Evolutionary conservation across 2,888 invertebrate species (phyloP), one percentile per base, ranked within the genome.

Genomic region (Piscicola geometra): DNA sequence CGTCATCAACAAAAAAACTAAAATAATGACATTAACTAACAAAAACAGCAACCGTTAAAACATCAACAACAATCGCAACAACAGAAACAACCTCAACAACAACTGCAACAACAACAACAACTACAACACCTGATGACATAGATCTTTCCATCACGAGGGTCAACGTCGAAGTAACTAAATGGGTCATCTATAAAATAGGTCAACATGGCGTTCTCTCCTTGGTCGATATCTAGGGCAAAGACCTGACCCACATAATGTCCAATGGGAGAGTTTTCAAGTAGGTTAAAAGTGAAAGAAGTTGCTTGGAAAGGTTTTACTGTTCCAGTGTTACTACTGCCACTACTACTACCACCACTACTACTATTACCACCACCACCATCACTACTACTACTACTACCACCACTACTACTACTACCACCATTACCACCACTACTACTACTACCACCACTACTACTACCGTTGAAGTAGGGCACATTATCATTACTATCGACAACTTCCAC

Each of bases 401-500:
- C 88, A 85, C 98, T 0, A 90, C 89, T 21, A 97, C 91, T 83
- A 91, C 89, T 73, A 97, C 89, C 0, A 91, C 91, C 25, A 95
- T 87, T 32, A 3, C 25, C 33, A 33, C 33, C 33, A 47, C 32
- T 47, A 1, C 18, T 47, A 30, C 32, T 50, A 47, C 32, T 47
- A 72, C 56, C 56, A n/a, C n/a, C 33, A 56, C 30, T 30, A 35
- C 30, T 41, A n/a, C 18, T 41, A 71, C 92, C 91, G 77, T 90
- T 88, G 85, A 97, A 97, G 25, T 89, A 86, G 0, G 98, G 98
- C 21, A 90, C 86, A 85, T 98, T 95, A 86, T 98, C 98, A 84
- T 98, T 99, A 78, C 93, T 90, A 86, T 99, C 98, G 0, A 90
- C 89, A 21, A 97, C 91, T 83, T 91, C 89, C 73, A 97, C 89